Conservation (phyloP, 2,797 vertebrate genomes). For the Premnoplex brunnescens region DNA sequence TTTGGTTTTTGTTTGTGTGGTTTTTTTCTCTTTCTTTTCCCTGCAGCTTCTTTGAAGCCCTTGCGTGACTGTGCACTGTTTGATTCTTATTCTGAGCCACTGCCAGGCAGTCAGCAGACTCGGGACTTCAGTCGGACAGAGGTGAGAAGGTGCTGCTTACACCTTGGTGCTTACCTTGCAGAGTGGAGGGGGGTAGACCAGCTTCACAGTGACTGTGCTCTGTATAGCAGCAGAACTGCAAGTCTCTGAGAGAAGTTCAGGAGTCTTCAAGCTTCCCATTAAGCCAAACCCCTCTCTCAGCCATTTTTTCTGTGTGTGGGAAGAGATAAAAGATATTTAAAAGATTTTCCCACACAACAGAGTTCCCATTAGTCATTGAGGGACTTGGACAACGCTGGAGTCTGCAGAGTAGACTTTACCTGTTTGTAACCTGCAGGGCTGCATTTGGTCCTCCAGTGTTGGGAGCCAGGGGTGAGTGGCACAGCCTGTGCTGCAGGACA, state of each 20-base stretch:
- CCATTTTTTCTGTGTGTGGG: neutral
- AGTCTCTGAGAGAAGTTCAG: neutral
- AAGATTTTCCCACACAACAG: fast-evolving
- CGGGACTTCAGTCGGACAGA: constrained; percentile 66
- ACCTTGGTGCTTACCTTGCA: neutral
- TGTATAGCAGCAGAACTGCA: neutral
- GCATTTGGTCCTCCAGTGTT: fast-evolving
- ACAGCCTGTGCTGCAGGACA: neutral
- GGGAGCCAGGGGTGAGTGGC: neutral
- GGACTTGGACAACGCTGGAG: fast-evolving
- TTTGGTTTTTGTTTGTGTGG: neutral
- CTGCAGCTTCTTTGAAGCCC: constrained; percentile 72
- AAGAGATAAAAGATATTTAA: neutral
- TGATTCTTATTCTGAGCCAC: constrained; percentile 73
- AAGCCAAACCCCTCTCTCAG: neutral
- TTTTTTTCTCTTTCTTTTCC: neutral
- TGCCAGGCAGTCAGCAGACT: constrained; percentile 64
- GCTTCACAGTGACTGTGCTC: neutral
- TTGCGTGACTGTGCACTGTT: constrained; percentile 63
- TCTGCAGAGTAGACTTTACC: neutral
- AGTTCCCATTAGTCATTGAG: neutral
- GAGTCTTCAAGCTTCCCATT: neutral
- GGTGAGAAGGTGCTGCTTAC: constrained; percentile 52
- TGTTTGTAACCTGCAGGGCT: fast-evolving
- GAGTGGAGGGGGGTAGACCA: neutral